Evolutionary conservation across 1,140 invertebrate genomes (phyloP), one percentile per base, ranked within the genome.

Genomic region (Zelostemma sp.): DNA sequence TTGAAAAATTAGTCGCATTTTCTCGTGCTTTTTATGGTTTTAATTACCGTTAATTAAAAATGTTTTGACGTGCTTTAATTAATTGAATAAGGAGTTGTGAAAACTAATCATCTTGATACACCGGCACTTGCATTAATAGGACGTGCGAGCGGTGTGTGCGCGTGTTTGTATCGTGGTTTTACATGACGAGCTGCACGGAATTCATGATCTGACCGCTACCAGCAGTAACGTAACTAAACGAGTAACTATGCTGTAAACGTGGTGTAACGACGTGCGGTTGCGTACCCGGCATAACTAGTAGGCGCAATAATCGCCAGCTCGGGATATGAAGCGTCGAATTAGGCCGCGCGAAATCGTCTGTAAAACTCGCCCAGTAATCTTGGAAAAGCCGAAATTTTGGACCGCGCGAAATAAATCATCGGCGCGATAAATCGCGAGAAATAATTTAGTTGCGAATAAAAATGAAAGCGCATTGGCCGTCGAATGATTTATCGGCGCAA

Each of bases 181-280:
- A 68, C 63, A 66, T 54, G 63, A 25, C 28, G 35, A 57, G 8
- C 3, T 28, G 65, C 46, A 60, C 40, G 51, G 64, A 73, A 79
- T 74, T 76, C 68, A 79, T 65, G 73, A 72, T 61, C 67, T 53
- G 41, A 62, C 66, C 75, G 68, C 56, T 65, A 69, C 47, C 57
- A 70, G 65, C 72, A 72, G 72, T 75, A 76, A 79, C 75, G 71
- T 74, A 72, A 76, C 56, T 76, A 66, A 76, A 74, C 71, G 74
- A 75, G 69, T 75, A 64, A 76, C 70, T 61, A 47, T 40, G 72
- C 64, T 69, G 66, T 78, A 77, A 79, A 79, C 71, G 69, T 35
- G 50, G 55, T 60, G 55, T 60, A 76, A 72, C 67, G 46, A 57
- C 50, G 55, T 46, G 48, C 61, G 47, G 38, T 62, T 72, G 66